phyloP scores from a whole-genome alignment of 2,888 invertebrate genomes.

The Eupithecia vulgata region DNA sequence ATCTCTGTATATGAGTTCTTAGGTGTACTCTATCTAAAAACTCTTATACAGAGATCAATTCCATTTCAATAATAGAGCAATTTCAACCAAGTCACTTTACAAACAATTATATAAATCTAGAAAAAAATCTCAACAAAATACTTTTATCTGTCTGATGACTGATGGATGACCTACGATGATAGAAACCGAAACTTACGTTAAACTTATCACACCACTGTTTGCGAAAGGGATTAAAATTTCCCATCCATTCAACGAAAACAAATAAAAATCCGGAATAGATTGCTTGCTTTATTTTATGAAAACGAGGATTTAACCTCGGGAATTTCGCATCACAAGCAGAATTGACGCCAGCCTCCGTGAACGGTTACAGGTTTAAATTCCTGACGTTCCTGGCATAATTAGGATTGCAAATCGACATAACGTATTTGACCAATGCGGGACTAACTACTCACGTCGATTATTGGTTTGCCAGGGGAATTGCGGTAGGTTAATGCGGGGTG shows the following conservation, averaged over 20 bases:
- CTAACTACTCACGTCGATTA: too few relatives aligned
- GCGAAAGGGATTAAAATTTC: neutral
- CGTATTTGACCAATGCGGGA: neutral
- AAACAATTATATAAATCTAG: neutral
- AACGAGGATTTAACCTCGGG: neutral
- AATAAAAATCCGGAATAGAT: neutral
- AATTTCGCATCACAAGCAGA: neutral
- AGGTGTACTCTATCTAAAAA: neutral
- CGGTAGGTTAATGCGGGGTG: neutral
- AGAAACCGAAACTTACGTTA: neutral
- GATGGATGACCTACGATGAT: neutral
- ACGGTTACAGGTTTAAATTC: neutral
- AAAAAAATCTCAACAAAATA: neutral
- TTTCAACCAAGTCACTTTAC: neutral
- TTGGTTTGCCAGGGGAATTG: neutral
- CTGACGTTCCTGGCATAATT: neutral
- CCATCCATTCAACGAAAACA: neutral
- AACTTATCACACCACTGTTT: neutral
- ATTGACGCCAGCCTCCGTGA: neutral
- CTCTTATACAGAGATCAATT: neutral
- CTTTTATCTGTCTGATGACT: neutral
- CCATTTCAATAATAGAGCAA: neutral
- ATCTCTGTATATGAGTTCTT: too few relatives aligned
- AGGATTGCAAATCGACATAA: neutral
- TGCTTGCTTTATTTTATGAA: neutral